Conservation (phyloP, 2,113 vertebrate genomes). For the Dryoscopus gambensis region DNA sequence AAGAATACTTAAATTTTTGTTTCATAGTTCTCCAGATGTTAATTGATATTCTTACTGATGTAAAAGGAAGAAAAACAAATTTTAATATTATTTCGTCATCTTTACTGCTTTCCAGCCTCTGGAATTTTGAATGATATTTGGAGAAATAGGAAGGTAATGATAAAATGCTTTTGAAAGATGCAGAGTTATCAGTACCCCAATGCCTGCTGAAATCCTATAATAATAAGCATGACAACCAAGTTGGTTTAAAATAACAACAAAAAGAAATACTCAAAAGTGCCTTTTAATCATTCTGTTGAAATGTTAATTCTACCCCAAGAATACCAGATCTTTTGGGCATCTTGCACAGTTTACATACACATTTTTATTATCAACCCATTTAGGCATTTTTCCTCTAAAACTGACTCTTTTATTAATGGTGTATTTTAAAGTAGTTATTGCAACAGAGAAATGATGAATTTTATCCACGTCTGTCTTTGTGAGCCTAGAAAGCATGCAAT, state of each 20-base stretch:
- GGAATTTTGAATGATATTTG: neutral
- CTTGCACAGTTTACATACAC: neutral
- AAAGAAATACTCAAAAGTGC: neutral
- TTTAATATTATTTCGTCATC: neutral
- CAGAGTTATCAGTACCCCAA: neutral
- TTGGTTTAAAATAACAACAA: neutral
- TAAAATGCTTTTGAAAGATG: neutral
- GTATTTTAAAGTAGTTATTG: neutral
- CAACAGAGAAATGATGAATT: neutral
- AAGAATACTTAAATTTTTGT: neutral
- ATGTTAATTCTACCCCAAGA: neutral
- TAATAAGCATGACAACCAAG: neutral
- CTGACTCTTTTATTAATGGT: neutral
- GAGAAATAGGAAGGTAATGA: neutral
- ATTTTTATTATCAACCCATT: neutral
- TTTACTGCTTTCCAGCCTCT: neutral
- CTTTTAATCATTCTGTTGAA: neutral
- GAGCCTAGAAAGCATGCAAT: neutral
- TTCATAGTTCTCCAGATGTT: neutral
- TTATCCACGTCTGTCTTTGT: neutral
- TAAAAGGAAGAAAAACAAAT: neutral
- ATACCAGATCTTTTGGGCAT: neutral
- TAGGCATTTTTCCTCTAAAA: neutral
- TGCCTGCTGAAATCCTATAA: neutral
- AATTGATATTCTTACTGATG: neutral